Evolutionary conservation across 2,888 invertebrate species (phyloP).

Genomic region (Ormyrus nitidulus): DNA sequence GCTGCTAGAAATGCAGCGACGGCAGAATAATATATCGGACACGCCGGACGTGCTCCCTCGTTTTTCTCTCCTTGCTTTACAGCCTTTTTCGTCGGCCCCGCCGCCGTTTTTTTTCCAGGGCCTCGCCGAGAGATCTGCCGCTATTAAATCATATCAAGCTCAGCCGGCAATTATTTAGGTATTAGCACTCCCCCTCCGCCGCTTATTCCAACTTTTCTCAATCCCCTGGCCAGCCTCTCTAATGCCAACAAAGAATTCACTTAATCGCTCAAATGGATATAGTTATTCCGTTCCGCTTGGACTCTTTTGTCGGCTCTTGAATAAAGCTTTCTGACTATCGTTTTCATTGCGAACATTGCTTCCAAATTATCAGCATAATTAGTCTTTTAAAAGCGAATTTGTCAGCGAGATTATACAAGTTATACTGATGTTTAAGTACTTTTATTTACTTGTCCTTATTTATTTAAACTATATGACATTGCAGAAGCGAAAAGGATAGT

Average conservation of each 20-base stretch:
- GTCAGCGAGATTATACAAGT: too few species aligned
- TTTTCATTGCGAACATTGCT: slow-evolving; percentile 6
- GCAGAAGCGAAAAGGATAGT: background rate
- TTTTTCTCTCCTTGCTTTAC: slow-evolving; percentile 37
- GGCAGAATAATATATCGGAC: slow-evolving; percentile 44
- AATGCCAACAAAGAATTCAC: slow-evolving; percentile 48
- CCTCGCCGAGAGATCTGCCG: slow-evolving; percentile 48
- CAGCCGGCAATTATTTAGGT: slow-evolving; percentile 71
- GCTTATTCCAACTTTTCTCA: slow-evolving; percentile 19
- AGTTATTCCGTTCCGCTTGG: slow-evolving; percentile 4
- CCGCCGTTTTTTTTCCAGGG: slow-evolving; percentile 56
- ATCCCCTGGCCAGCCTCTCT: slow-evolving; percentile 14
- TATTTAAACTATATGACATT: background rate
- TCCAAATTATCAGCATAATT: too few species aligned
- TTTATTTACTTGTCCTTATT: background rate
- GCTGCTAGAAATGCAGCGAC: slow-evolving; percentile 20
- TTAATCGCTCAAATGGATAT: slow-evolving; percentile 45
- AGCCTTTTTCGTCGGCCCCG: slow-evolving; percentile 52
- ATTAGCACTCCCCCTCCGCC: slow-evolving; percentile 64
- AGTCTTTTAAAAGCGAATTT: too few species aligned
- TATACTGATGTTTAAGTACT: too few species aligned
- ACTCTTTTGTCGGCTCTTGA: slow-evolving; percentile 7
- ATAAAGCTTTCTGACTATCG: slow-evolving; percentile 22
- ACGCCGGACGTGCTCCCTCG: background rate
- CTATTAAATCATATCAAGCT: slow-evolving; percentile 71